Conservation (phyloP, 2,113 vertebrate genomes). For the Limnothrissa miodon region DNA sequence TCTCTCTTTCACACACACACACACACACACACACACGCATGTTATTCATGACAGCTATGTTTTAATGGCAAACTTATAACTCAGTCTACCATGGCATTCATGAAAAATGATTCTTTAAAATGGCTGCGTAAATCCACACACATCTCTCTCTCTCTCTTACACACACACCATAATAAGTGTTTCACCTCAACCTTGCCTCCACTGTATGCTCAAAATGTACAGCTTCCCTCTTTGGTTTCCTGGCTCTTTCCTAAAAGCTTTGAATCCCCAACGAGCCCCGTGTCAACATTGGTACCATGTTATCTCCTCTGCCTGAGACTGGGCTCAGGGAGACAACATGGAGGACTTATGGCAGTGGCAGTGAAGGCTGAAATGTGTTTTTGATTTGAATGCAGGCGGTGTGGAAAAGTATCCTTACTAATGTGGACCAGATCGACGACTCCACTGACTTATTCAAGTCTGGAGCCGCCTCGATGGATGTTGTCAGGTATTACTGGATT, state of each 20-base stretch:
- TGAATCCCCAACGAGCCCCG: neutral
- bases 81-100: neutral
- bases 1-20: neutral
- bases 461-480: slow-evolving; percentile 85
- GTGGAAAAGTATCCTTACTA: slow-evolving; percentile 81
- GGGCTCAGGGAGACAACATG: neutral
- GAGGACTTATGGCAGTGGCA: neutral
- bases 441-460: slow-evolving; percentile 87
- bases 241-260: neutral
- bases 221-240: neutral
- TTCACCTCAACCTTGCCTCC: neutral
- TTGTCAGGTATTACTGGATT: slow-evolving; percentile 74
- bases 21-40: neutral
- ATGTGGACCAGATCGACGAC: slow-evolving; percentile 70
- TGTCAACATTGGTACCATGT: neutral
- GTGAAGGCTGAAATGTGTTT: slow-evolving; percentile 18
- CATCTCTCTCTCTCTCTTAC: neutral
- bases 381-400: slow-evolving; percentile 60
- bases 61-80: neutral
- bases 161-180: neutral
- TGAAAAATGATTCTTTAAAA: neutral
- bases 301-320: neutral
- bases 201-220: neutral
- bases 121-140: neutral
- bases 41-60: neutral